Percentiles rank a stretch among this genome's conserved stretches.
These are phyloP conservation scores for Sebastiscus tertius DNA, from an alignment of 2,797 vertebrate genomes.

Conservation along the genomic window DNA sequence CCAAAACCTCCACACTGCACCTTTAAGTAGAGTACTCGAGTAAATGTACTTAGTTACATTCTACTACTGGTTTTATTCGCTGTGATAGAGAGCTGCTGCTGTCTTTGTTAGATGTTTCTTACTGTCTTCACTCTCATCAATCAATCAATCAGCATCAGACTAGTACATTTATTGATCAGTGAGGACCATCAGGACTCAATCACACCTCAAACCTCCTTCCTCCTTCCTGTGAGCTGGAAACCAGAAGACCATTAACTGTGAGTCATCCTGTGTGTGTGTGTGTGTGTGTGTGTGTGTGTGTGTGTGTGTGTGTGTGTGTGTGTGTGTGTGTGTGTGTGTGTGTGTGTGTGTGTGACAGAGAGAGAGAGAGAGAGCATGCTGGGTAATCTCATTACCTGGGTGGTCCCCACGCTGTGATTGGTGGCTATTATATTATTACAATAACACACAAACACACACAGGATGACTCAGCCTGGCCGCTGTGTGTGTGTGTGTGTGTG, in stretches of 20 bases:
- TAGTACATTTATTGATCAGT: too few species aligned
- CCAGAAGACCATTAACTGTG: conserved; percentile 39
- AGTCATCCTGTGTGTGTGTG: conserved; percentile 30
- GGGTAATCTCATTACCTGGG: conserved; percentile 44
- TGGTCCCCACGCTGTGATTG: conserved; percentile 25
- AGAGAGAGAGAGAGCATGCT: neutral
- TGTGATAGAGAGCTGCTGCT: neutral
- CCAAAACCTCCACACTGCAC: too few species aligned
- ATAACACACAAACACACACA: neutral
- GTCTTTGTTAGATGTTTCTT: neutral
- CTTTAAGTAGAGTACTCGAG: neutral
- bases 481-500: neutral
- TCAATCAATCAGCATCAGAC: too few species aligned
- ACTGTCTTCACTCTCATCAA: too few species aligned
- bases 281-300: conserved; percentile 1
- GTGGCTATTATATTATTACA: conserved; percentile 17
- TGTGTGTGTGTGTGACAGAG: neutral
- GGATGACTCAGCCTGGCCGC: conserved; percentile 18
- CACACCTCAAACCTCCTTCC: neutral
- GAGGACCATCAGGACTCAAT: neutral
- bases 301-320: neutral
- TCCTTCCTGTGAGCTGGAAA: conserved; percentile 11
- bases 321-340: neutral
- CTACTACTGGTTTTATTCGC: neutral
- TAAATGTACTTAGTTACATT: neutral